Conservation (phyloP, 2,797 vertebrate species). For the Acanthopagrus latus region DNA sequence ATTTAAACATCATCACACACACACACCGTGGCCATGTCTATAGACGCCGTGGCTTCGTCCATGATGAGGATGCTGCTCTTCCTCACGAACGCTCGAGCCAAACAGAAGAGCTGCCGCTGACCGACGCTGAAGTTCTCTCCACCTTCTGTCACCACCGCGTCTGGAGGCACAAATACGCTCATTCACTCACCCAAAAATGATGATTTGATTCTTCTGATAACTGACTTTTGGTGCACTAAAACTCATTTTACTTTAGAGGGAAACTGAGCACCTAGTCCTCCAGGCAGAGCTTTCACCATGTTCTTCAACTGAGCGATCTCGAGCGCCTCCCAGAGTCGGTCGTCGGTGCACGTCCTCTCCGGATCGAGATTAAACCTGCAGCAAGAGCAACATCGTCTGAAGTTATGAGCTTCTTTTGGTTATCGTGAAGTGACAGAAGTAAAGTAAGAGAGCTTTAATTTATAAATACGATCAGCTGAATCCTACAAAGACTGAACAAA, state of each 20-base stretch:
- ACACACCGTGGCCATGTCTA: conserved; percentile 97
- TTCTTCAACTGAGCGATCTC: conserved; percentile 99
- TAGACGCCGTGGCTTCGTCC: conserved; percentile 98
- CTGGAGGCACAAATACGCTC: conserved; percentile 72
- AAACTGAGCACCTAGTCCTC: conserved; percentile 89
- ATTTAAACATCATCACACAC: neutral
- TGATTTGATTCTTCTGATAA: neutral
- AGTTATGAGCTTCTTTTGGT: too few species aligned
- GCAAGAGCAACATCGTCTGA: neutral
- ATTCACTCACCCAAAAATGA: too few species aligned
- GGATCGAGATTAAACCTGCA: conserved; percentile 97
- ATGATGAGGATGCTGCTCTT: conserved; percentile 99
- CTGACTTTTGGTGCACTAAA: neutral
- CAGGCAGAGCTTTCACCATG: conserved; percentile 95
- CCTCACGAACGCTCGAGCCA: conserved; percentile 96
- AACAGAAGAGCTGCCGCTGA: conserved; percentile 96
- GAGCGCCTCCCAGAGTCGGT: conserved; percentile 98
- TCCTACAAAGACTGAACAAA: neutral
- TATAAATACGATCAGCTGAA: too few species aligned
- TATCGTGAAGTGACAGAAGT: too few species aligned
- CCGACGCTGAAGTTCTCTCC: conserved; percentile 99
- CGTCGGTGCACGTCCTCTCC: conserved; percentile 92
- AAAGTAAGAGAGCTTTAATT: neutral
- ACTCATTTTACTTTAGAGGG: neutral
- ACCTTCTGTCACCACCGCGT: conserved; percentile 95